phyloP scores from a whole-genome alignment of 2,888 invertebrate species.

The Vanessa cardui region DNA sequence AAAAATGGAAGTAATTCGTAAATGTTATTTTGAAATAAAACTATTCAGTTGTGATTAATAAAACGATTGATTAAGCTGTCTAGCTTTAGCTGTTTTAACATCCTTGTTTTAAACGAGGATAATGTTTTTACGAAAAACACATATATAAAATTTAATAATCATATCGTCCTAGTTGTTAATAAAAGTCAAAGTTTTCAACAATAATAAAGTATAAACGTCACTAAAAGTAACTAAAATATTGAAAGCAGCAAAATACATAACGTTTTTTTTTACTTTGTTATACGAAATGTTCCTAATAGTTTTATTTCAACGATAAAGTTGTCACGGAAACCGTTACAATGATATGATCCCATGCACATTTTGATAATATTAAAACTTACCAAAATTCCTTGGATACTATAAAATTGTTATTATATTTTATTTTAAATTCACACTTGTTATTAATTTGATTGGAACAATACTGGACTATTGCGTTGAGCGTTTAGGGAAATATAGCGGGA shows the following conservation, averaged over 20 bases:
- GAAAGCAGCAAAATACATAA: neutral
- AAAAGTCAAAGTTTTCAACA: neutral
- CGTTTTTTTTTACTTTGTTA: neutral
- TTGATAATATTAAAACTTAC: constrained; percentile 29
- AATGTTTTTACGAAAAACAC: neutral
- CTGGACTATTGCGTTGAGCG: constrained; percentile 7
- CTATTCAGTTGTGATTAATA: neutral
- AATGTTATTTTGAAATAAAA: constrained; percentile 14
- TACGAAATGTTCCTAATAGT: constrained; percentile 4
- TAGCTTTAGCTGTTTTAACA: neutral
- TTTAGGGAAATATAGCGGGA: constrained; percentile 34
- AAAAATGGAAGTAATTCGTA: constrained; percentile 5
- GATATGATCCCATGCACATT: constrained; percentile 32
- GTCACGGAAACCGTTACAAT: constrained; percentile 22
- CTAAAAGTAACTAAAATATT: neutral
- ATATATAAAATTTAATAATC: neutral
- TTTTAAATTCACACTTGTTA: neutral
- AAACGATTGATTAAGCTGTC: neutral
- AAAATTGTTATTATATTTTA: constrained; percentile 15
- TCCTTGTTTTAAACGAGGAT: neutral
- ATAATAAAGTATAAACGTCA: neutral
- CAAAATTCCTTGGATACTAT: constrained; percentile 32
- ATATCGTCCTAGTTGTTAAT: neutral
- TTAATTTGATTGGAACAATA: constrained; percentile 3
- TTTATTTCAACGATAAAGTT: constrained; percentile 23